A percentile compares a stretch with the other conserved stretches of the same genome.
These are phyloP conservation scores for Elanus axillaris DNA, from an alignment of 2,113 vertebrate genomes.

Conservation along the genomic window DNA sequence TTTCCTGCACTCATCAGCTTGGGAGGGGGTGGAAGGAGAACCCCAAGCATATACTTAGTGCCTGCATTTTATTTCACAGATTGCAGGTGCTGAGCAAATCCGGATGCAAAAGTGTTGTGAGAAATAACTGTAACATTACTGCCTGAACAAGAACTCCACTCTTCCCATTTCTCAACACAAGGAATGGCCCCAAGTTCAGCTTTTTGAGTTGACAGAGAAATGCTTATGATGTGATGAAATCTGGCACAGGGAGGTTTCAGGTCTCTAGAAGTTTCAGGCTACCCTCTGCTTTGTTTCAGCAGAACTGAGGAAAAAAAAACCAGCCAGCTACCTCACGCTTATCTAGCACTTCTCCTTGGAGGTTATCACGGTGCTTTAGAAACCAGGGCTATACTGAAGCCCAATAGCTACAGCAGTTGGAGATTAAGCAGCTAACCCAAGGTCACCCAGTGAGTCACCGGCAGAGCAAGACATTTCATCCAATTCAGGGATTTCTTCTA, in stretches of 20 bases:
- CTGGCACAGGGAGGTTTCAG: background rate
- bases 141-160: background rate
- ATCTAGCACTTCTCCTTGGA: conserved; percentile 19
- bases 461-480: background rate
- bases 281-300: background rate
- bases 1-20: background rate
- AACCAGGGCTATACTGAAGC: background rate
- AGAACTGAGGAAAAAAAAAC: background rate
- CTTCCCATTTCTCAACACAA: background rate
- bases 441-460: background rate
- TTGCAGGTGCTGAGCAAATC: background rate
- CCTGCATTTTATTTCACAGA: background rate
- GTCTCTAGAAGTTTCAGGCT: background rate
- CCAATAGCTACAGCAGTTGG: background rate
- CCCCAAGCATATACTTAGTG: background rate
- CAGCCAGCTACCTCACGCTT: background rate
- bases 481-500: background rate
- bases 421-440: background rate
- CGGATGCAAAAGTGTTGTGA: background rate
- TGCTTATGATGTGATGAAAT: background rate
- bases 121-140: background rate
- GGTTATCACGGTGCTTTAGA: background rate
- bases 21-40: background rate
- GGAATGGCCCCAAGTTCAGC: background rate
- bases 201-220: background rate